Percentiles rank a stretch among this genome's conserved stretches.
phyloP scores from a whole-genome alignment of 2,113 vertebrate species.

The Calidris pygmaea region DNA sequence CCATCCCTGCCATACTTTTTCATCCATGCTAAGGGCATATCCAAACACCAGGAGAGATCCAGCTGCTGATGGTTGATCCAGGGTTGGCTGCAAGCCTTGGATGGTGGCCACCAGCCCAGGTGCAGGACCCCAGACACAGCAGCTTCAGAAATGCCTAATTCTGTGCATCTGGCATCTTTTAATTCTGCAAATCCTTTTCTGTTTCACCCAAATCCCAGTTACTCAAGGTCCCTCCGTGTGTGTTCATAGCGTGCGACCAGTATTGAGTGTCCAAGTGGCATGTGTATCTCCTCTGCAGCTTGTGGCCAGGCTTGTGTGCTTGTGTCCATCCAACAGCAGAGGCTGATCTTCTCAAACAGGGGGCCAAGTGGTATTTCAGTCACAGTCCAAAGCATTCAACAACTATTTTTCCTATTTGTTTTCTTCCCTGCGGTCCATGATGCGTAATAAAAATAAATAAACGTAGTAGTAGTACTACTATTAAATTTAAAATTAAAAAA shows the following conservation, averaged over 20 bases:
- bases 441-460: background rate
- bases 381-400: background rate
- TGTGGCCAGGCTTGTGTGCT: fast-evolving
- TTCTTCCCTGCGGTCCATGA: background rate
- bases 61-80: background rate
- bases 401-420: background rate
- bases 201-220: background rate
- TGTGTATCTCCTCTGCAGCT: background rate
- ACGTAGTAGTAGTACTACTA: background rate
- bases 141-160: background rate
- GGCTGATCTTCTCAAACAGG: background rate
- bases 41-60: background rate
- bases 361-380: background rate
- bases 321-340: background rate
- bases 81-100: background rate
- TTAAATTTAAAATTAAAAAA: background rate
- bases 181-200: background rate
- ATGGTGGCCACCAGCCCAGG: background rate
- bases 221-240: background rate
- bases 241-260: fast-evolving
- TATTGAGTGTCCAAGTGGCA: too few species aligned
- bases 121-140: background rate
- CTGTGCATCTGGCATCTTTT: background rate
- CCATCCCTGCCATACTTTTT: background rate
- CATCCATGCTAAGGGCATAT: background rate